phyloP scores from a whole-genome alignment of 2,113 vertebrate species.

The Phylloscopus whistleri region DNA sequence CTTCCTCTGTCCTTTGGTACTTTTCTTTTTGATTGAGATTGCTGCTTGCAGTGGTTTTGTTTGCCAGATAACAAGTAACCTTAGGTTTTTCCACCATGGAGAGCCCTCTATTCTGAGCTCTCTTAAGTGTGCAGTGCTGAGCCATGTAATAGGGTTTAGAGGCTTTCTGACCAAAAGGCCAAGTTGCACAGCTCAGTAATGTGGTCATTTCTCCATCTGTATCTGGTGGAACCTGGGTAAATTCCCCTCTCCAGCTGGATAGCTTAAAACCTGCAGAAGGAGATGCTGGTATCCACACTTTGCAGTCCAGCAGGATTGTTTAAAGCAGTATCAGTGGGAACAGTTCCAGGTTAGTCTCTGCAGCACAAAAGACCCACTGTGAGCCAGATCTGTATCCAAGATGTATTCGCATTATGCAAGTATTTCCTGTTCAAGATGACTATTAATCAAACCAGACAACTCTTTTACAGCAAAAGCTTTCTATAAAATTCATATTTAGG shows the following conservation, averaged over 20 bases:
- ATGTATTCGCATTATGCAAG: slow-evolving; percentile 28
- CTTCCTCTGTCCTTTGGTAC: background rate
- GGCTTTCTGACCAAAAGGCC: background rate
- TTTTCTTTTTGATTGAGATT: background rate
- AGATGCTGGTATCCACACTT: background rate
- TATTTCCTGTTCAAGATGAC: slow-evolving; percentile 38
- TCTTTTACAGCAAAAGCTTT: slow-evolving; percentile 21
- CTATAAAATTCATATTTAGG: slow-evolving; percentile 49
- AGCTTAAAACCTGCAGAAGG: background rate
- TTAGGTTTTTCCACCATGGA: background rate
- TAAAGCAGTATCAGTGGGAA: background rate
- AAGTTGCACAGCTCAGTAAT: background rate
- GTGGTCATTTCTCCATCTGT: fast-evolving
- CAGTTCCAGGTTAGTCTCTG: background rate
- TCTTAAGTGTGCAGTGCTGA: background rate
- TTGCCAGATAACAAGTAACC: background rate
- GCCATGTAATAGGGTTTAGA: background rate
- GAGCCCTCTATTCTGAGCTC: background rate
- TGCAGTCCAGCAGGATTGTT: background rate
- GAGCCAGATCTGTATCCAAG: slow-evolving; percentile 32
- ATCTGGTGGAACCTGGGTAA: background rate
- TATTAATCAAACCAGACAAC: slow-evolving; percentile 37
- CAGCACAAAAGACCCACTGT: slow-evolving; percentile 37
- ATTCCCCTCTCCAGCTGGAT: background rate
- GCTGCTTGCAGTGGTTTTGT: background rate